Evolutionary conservation across 2,797 vertebrate species (phyloP).

Genomic region (Sebastes paucispinis): DNA sequence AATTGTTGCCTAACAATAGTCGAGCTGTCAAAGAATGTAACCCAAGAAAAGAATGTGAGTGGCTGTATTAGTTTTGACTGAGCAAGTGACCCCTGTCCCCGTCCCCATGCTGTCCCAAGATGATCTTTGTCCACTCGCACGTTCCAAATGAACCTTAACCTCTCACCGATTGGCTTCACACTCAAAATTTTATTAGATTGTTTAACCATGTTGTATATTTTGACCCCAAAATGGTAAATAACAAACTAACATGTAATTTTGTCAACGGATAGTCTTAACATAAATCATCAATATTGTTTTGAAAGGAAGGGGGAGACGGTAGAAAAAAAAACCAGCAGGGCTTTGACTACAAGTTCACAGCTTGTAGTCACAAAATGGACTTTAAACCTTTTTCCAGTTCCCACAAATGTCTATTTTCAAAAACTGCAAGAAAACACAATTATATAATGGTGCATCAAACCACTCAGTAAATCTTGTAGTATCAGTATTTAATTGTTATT

Average conservation of each 20-base stretch:
- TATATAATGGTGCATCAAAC: background rate
- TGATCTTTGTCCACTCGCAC: conserved; percentile 22
- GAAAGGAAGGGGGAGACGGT: background rate
- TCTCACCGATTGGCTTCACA: background rate
- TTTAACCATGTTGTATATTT: background rate
- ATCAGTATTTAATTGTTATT: background rate
- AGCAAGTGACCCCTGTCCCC: conserved; percentile 28
- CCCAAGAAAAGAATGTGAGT: conserved; percentile 29
- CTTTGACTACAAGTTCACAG: background rate
- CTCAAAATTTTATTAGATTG: background rate
- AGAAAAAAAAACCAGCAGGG: too few relatives aligned
- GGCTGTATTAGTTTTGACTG: conserved; percentile 29
- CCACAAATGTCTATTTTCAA: background rate
- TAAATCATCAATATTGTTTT: background rate
- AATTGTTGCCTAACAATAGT: conserved; percentile 33
- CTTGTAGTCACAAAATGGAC: background rate
- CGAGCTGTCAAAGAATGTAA: conserved; percentile 48
- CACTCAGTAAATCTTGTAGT: background rate
- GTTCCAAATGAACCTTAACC: conserved; percentile 1
- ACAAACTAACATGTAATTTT: background rate
- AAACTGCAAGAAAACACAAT: background rate
- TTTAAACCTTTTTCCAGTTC: background rate
- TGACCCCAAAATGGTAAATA: background rate
- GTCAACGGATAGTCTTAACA: background rate
- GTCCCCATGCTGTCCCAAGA: conserved; percentile 23